Base-by-base conservation (phyloP, 2,113 vertebrate genomes). In the Ageneiosus marmoratus region DNA sequence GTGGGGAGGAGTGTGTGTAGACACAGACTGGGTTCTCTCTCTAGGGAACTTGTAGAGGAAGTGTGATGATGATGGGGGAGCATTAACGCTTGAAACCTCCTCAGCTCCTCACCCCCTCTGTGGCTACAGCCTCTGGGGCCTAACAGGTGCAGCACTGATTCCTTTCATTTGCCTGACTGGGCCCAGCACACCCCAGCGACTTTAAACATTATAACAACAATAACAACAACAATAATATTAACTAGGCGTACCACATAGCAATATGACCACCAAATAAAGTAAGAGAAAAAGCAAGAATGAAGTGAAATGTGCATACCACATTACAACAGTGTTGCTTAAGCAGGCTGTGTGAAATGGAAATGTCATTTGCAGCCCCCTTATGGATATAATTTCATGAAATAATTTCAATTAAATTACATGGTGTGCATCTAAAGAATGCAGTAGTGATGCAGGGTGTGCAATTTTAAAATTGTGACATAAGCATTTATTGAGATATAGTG, bases 61-160 rank as follows among this genome's bases (percentile, higher is more conserved):
- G 80, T 87, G 83, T 85, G 81, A 81, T 69, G 80, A 82, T 84
- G 79, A 81, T 84, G 79, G 58, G 81, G 73, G 60, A 41, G 48
- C 22, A 32, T 41, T 83, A 67, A 83, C 60, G 67, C 75, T 78
- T n/a, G 41, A 78, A 60, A 67, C 75, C 75, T 55, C 18, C 41
- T 16, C 50, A 53, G 34, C 27, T 75, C 29, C 75, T 56, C 29
- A 44, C 32, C 91, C 91, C 92, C 82, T 85, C 69, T 88, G 50
- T 76, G 89, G 62, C 11, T 20, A 11, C 88, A 89, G 86, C 75
- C 87, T 91, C 81, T 87, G 81, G 88, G 85, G 86, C 80, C 76
- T 88, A 90, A 92, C 92, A 93, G 92, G 92, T 94, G 93, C 93
- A 90, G 84, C 86, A 89, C 92, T 92, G 91, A 90, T 79, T 84